Percentiles rank a stretch among this genome's conserved stretches.
Evolutionary conservation across 2,888 invertebrate species (phyloP).

Genomic region (Acleris literana): DNA sequence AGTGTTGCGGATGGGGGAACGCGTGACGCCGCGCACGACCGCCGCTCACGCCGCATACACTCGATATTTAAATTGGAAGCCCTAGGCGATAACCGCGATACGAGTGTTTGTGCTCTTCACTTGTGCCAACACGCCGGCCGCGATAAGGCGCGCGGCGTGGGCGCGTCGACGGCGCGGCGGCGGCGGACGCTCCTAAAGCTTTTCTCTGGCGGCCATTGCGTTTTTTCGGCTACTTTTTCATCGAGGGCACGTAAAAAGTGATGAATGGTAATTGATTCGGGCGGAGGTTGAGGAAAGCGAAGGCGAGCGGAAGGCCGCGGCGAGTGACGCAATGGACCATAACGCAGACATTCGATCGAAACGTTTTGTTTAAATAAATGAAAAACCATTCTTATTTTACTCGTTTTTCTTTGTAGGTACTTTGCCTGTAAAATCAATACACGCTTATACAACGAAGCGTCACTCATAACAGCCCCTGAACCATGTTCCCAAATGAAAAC

Average conservation of each 20-base stretch:
- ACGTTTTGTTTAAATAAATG: background rate
- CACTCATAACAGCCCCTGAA: too few relatives aligned
- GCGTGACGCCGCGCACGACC: conserved; percentile 36
- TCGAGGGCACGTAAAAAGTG: conserved; percentile 32
- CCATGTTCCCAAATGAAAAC: background rate
- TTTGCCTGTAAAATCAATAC: background rate
- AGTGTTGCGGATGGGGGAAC: conserved; percentile 44
- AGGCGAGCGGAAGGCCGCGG: conserved; percentile 39
- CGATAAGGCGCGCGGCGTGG: conserved; percentile 13
- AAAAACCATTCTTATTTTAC: background rate
- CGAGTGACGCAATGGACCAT: conserved; percentile 12
- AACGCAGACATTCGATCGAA: background rate
- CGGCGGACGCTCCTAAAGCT: background rate
- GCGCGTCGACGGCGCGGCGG: background rate
- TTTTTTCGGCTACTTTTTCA: conserved; percentile 21
- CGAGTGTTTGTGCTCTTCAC: conserved; percentile 37
- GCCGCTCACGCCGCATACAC: conserved; percentile 23
- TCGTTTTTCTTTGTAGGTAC: background rate
- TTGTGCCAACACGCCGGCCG: conserved; percentile 41
- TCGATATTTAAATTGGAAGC: conserved; percentile 41
- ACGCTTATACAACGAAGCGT: background rate
- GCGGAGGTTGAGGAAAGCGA: conserved; percentile 41
- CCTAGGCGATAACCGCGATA: conserved; percentile 33
- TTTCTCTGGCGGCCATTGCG: conserved; percentile 9
- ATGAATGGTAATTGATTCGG: conserved; percentile 37